Base-by-base conservation (phyloP, 2,888 invertebrate species). In the Cryptophagus acutangulus region DNA sequence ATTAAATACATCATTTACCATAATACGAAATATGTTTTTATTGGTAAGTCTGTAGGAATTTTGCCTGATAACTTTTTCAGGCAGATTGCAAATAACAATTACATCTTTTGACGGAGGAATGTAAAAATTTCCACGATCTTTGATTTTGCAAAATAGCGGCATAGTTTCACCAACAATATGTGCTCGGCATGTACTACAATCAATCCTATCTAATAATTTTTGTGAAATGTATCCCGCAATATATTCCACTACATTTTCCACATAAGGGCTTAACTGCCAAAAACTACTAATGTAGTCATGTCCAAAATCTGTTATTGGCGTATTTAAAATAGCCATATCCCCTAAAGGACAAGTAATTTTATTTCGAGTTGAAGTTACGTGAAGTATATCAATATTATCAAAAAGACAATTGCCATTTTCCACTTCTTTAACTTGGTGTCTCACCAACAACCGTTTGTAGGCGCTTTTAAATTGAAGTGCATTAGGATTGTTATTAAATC, bases 401-500 rank as follows among this genome's bases (percentile, higher is more conserved):
- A 26, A n/a, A 6, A 8, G 12, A 26, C 26, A 26, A 26, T 26
- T 26, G 9, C 26, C 9, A 6, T 26, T 3, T 4, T 3, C 4
- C n/a, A 13, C 4, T 12, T 3, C 4, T 26, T 26, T 26, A 12
- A 26, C 3, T n/a, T 26, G 5, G 26, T 26, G 5, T 8, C 16
- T 4, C 31, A 16, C 3, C n/a, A 51, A 30, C 10, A 51, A 25
- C 16, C 38, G 30, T 41, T 51, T 53, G 29, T 46, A 49, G n/a
- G 50, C 45, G 15, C 17, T 29, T 30, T 46, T 16, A 37, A 48
- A 53, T 38, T 53, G 51, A 33, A 12, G 25, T 2, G 45, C 48
- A 26, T 42, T 43, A 2, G 52, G 48, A 38, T 52, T 50, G 24
- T 49, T 45, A 12, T 43, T 47, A 30, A 24, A 47, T 13, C 48